Evolutionary conservation across 2,113 vertebrate genomes (phyloP), one percentile per base, ranked within the genome.

Genomic region (Gnathonemus longibarbis): DNA sequence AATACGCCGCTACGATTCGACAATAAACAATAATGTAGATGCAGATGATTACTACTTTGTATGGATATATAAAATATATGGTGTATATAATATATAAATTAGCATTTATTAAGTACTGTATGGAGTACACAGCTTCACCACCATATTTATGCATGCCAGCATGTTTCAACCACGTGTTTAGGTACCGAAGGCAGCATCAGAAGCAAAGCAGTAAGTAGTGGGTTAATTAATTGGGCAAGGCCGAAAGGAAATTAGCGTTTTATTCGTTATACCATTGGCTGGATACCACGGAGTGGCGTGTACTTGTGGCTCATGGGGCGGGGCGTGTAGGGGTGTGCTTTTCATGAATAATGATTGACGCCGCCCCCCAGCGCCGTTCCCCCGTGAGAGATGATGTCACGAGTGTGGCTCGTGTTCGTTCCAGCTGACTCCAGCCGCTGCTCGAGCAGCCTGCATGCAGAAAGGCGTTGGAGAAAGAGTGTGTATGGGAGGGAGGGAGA

Each of bases 381-480:
- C 92, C 94, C 94, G 95, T 96, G 95, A 96, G 94, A 91, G 91
- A 91, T 96, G 95, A 96, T 93, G 95, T 96, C 95, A 96, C 94
- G 83, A 74, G 92, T 92, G 94, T 95, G 83, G 94, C 95, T 95
- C 95, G 96, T 96, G 96, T 96, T 95, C 94, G 94, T 96, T 96
- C 95, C 96, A 96, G 95, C 95, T 96, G 95, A 96, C 93, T 92
- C 89, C 90, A 66, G 89, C 91, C 89, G 90, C 93, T 90, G 77
- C 89, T 89, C 70, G 46, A 88, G 92, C 88, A 90, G 84, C 91
- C 88, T 48, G 77, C 52, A 42, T 46, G 45, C 84, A 90, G 89
- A 88, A 90, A 88, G 86, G 84, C 90, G 62, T 46, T 35, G 91
- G 91, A 90, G 91, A 91, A 91, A 84, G 91, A 70, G 92, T 45